phyloP scores from a whole-genome alignment of 2,888 invertebrate species.

The Norana najaformis region DNA sequence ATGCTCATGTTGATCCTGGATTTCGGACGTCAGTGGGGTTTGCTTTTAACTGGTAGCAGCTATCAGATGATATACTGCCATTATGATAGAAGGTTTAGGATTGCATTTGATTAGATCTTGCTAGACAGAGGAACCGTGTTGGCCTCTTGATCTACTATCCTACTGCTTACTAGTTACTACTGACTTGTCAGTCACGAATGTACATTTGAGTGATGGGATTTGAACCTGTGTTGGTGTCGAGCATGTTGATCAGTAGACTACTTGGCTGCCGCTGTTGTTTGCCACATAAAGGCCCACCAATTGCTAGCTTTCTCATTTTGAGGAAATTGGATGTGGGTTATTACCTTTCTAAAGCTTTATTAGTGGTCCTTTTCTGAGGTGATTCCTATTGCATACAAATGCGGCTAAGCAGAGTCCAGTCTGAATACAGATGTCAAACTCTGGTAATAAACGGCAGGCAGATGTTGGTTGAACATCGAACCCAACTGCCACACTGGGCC shows the following conservation, averaged over 20 bases:
- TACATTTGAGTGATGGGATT: neutral
- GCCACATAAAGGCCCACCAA: neutral
- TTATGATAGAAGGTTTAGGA: neutral
- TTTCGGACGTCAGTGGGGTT: neutral
- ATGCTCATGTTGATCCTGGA: neutral
- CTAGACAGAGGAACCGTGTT: neutral
- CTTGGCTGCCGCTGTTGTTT: neutral
- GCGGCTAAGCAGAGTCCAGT: conserved; percentile 7
- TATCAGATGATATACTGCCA: too few species aligned
- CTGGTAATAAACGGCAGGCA: neutral
- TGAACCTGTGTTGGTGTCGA: neutral
- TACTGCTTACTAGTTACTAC: neutral
- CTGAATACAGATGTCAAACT: conserved; percentile 17
- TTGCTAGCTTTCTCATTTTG: conserved; percentile 8
- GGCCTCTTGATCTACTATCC: neutral
- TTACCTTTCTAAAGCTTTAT: conserved; percentile 21
- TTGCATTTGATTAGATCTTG: neutral
- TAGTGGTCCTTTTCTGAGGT: neutral
- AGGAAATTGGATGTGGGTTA: conserved; percentile 18
- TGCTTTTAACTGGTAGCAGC: neutral
- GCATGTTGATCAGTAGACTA: neutral
- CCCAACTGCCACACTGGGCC: neutral
- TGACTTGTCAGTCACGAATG: conserved; percentile 2
- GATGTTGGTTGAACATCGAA: conserved; percentile 5
- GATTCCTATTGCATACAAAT: conserved; percentile 23